A percentile compares a stretch with the other conserved stretches of the same genome.
Conservation (phyloP, 1,140 invertebrate genomes). For the Hylaeus volcanicus region DNA sequence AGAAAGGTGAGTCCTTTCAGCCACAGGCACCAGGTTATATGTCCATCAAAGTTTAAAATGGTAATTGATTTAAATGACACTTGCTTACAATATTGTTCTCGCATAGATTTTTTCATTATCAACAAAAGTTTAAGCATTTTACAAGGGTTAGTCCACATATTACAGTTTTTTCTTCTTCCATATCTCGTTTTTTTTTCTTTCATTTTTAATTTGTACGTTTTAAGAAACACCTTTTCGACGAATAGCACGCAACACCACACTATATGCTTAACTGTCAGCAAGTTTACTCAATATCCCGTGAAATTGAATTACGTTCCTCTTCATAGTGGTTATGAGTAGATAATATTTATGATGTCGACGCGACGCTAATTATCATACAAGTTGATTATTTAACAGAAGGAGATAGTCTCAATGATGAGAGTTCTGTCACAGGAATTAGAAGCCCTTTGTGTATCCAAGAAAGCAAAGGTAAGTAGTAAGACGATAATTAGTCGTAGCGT, state of each 20-base stretch:
- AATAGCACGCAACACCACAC: slow-evolving; percentile 74
- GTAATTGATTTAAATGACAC: slow-evolving; percentile 75
- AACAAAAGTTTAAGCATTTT: slow-evolving; percentile 80
- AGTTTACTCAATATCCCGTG: slow-evolving; percentile 65
- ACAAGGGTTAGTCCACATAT: slow-evolving; percentile 76
- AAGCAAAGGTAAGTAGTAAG: slow-evolving; percentile 75
- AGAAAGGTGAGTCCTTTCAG: slow-evolving; percentile 70
- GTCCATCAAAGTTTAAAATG: slow-evolving; percentile 74
- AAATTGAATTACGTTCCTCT: slow-evolving; percentile 62
- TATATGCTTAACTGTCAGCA: slow-evolving; percentile 65
- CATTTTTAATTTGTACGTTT: slow-evolving; percentile 74
- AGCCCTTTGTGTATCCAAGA: slow-evolving; percentile 67
- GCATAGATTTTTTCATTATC: slow-evolving; percentile 78
- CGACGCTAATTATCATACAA: slow-evolving; percentile 75
- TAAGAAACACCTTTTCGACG: slow-evolving; percentile 75
- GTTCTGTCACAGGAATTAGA: slow-evolving; percentile 64
- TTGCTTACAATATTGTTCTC: slow-evolving; percentile 75
- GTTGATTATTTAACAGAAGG: slow-evolving; percentile 72
- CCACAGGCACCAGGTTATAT: slow-evolving; percentile 76
- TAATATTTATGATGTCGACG: slow-evolving; percentile 72
- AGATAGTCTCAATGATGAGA: slow-evolving; percentile 60
- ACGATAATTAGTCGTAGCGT: slow-evolving; percentile 72
- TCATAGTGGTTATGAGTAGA: slow-evolving; percentile 70
- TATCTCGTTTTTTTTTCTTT: slow-evolving; percentile 61
- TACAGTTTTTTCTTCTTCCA: slow-evolving; percentile 61